phyloP scores from a whole-genome alignment of 2,797 vertebrate genomes.

The Macrochelys suwanniensis region DNA sequence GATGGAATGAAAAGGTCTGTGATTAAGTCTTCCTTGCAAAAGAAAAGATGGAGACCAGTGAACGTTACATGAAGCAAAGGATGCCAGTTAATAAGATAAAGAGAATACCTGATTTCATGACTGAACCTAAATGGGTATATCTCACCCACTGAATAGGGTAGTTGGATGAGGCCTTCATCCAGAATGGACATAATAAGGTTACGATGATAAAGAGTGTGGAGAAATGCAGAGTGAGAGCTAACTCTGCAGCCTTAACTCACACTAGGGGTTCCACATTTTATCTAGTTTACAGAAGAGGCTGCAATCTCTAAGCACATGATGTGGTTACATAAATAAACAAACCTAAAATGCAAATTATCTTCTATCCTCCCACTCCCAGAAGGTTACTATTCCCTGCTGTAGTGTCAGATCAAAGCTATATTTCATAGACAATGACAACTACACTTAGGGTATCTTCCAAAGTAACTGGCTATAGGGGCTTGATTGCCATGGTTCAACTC shows the following conservation, averaged over 20 bases:
- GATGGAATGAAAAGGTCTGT: too few species aligned
- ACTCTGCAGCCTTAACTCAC: neutral
- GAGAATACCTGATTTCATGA: too few species aligned
- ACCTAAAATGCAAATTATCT: conserved; percentile 9
- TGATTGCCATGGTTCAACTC: neutral
- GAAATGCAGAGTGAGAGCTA: neutral
- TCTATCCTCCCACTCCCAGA: neutral
- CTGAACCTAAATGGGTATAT: too few species aligned
- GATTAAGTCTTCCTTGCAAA: too few species aligned
- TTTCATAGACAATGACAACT: conserved; percentile 17
- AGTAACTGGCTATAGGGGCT: neutral
- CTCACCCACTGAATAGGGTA: neutral
- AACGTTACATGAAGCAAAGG: too few species aligned
- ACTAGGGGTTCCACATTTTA: neutral
- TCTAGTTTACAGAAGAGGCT: neutral
- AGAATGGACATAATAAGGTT: neutral
- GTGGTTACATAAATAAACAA: conserved; percentile 25
- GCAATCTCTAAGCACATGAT: neutral
- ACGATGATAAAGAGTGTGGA: neutral
- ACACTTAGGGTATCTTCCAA: conserved; percentile 28
- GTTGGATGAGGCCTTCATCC: neutral
- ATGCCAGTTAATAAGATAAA: too few species aligned
- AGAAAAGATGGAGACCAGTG: too few species aligned
- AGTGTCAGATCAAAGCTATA: conserved; percentile 25
- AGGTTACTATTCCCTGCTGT: neutral